Conservation (phyloP, 2,113 vertebrate genomes). For the Phocoena phocoena region DNA sequence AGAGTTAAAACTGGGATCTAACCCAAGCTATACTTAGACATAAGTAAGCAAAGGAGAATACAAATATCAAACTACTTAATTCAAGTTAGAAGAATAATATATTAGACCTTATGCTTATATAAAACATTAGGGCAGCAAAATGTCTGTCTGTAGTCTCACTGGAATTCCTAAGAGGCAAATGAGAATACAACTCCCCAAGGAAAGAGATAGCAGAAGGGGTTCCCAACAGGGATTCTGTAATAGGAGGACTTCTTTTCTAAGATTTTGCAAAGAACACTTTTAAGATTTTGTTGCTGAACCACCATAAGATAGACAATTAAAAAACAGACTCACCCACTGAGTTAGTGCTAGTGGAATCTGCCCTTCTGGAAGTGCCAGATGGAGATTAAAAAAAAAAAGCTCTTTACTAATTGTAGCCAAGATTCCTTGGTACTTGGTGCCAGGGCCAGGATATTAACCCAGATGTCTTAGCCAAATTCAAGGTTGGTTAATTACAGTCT, state of each 20-base stretch:
- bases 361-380: constrained; percentile 66
- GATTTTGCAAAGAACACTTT: constrained; percentile 17
- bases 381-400: constrained; percentile 49
- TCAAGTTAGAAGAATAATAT: background rate
- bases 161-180: background rate
- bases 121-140: background rate
- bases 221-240: background rate
- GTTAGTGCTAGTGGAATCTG: constrained; percentile 53
- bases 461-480: constrained; percentile 67
- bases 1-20: constrained; percentile 41
- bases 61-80: constrained; percentile 35
- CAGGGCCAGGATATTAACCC: constrained; percentile 72
- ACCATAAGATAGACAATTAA: constrained; percentile 29
- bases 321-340: constrained; percentile 53
- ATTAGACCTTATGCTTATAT: background rate
- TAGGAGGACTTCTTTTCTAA: background rate
- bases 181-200: background rate
- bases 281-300: constrained; percentile 37
- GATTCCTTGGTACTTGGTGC: constrained; percentile 70
- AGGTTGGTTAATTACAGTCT: constrained; percentile 62
- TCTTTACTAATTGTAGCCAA: constrained; percentile 57
- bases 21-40: constrained; percentile 48
- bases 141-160: background rate
- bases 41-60: constrained; percentile 8
- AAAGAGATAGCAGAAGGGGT: background rate